Evolutionary conservation across 2,797 vertebrate species (phyloP).

Genomic region (Hypotaenidia philippensis): DNA sequence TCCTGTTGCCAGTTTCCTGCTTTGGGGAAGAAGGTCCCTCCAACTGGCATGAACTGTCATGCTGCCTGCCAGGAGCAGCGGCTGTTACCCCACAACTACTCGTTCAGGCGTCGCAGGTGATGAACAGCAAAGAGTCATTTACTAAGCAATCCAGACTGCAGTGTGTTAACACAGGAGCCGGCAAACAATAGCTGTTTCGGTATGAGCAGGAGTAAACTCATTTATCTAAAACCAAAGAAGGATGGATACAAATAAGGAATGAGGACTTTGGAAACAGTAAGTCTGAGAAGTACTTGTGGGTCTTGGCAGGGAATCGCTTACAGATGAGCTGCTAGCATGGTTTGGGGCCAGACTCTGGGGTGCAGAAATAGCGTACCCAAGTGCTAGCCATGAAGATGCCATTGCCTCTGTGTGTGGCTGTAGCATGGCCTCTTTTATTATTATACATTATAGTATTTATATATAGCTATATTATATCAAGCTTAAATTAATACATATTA

Average conservation of each 20-base stretch:
- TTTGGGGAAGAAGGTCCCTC: constrained; percentile 43
- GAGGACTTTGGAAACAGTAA: not conserved
- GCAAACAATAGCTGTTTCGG: not conserved
- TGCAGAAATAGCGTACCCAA: not conserved
- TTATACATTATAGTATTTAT: not conserved
- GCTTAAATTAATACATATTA: too few relatives aligned
- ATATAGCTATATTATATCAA: not conserved
- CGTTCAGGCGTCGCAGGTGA: constrained; percentile 12
- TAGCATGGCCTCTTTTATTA: not conserved
- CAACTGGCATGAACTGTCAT: constrained; percentile 10
- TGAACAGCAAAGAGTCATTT: constrained; percentile 9
- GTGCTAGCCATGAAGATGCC: not conserved
- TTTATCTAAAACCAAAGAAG: not conserved
- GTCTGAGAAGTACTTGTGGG: not conserved
- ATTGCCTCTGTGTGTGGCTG: not conserved
- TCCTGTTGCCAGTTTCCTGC: constrained; percentile 34
- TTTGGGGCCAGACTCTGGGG: not conserved
- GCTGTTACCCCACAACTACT: constrained; percentile 29
- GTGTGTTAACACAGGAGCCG: not conserved
- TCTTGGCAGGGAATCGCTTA: not conserved
- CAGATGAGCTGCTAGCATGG: not conserved
- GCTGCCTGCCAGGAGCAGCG: constrained; percentile 2
- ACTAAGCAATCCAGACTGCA: not conserved
- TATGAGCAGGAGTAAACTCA: not conserved
- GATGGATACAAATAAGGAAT: not conserved